Base-by-base conservation (phyloP, 2,888 invertebrate genomes). In the Dolichomitus sp. region DNA sequence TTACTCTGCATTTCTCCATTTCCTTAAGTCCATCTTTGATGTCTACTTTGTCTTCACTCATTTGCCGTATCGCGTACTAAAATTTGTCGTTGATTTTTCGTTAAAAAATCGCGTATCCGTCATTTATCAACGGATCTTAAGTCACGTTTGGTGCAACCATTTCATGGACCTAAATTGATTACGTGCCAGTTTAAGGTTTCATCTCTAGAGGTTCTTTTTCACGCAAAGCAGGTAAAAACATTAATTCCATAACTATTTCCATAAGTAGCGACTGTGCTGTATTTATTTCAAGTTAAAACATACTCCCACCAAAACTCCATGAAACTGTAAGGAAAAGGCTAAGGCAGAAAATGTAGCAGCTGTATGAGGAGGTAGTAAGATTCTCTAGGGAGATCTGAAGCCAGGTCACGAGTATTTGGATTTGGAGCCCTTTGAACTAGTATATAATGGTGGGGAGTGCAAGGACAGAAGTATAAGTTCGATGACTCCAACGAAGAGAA, bases 391-490 rank as follows among this genome's bases (percentile, higher is more conserved):
- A 30, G 5, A 4, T 30, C 33, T 17, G 33, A 37, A 59, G 33
- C 57, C 30, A 30, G 59, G 33, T 52, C 52, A 52, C 23, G 12
- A 52, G 23, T 59, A 59, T 59, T 33, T 59, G 59, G 33, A 37
- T 9, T 33, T 17, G 6, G 33, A 27, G 30, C 30, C 59, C 59
- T 59, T 37, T 37, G 59, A 59, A 59, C 59, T n/a, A n/a, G 33
- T 37, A 37, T 59, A 59, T 37, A 59, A 59, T 59, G 37, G 59
- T n/a, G 30, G 9, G 33, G 14, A 59, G 59, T 59, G 59, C 37
- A 37, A 37, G 37, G 59, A n/a, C 59, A 59, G 59, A 59, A 17
- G 57, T 33, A 33, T 14, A 63, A 63, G 23, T 63, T 63, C 63
- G 42, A 42, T 63, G 63, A 63, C 63, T 37, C 33, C 59, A 17